These are phyloP conservation scores for Argopecten irradians DNA, from an alignment of 1,140 invertebrate species.

Conservation along the genomic window DNA sequence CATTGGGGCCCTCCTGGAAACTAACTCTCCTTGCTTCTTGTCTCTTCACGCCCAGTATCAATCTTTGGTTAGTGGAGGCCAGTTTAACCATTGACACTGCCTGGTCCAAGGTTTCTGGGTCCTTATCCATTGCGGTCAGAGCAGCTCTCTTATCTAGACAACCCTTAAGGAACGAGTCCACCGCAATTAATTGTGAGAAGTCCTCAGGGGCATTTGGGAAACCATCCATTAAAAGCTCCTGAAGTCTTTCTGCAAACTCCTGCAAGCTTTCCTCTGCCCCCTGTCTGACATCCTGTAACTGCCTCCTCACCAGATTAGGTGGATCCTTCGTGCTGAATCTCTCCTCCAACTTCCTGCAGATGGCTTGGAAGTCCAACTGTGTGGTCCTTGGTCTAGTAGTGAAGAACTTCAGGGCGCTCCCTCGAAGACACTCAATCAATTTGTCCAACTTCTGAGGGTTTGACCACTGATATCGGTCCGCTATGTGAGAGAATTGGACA, in stretches of 20 bases:
- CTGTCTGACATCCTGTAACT: slow-evolving; percentile 38
- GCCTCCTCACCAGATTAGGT: slow-evolving; percentile 20
- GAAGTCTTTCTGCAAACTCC: slow-evolving; percentile 28
- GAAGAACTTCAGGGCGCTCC: slow-evolving; percentile 38
- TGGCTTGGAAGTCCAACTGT: slow-evolving; percentile 25
- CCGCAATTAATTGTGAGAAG: neutral
- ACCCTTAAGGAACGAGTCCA: slow-evolving; percentile 31
- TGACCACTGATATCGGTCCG: slow-evolving; percentile 32
- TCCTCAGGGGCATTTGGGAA: slow-evolving; percentile 31
- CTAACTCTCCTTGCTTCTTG: neutral
- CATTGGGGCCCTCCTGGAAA: neutral
- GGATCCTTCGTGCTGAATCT: slow-evolving; percentile 36
- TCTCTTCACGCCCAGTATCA: neutral
- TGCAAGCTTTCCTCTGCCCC: slow-evolving; percentile 16
- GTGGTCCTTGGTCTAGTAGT: neutral
- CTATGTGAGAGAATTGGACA: slow-evolving; percentile 35
- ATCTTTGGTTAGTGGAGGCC: slow-evolving; percentile 34
- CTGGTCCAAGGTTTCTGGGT: slow-evolving; percentile 26
- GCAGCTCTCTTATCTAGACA: slow-evolving; percentile 34
- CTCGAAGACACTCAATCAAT: slow-evolving; percentile 30
- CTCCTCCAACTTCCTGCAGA: slow-evolving; percentile 12
- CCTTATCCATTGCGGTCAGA: slow-evolving; percentile 39
- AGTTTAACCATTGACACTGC: slow-evolving; percentile 26
- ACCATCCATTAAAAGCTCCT: slow-evolving; percentile 29
- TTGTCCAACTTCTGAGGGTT: slow-evolving; percentile 28